Conservation (phyloP, 2,888 invertebrate genomes). For the Polydrusus cervinus region DNA sequence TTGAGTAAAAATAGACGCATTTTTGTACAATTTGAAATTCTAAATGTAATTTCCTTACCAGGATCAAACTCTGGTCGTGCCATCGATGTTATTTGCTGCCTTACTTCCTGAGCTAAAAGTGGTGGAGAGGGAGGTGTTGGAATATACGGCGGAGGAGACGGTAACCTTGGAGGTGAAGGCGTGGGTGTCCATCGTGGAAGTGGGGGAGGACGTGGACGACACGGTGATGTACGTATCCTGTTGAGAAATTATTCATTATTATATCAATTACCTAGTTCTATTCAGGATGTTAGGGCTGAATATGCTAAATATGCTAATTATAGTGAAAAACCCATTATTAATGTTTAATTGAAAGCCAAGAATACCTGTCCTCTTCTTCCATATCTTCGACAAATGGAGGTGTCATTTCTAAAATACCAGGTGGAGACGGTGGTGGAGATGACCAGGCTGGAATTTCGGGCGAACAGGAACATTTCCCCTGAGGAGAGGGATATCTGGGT, state of each 20-base stretch:
- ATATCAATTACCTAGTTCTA: no score
- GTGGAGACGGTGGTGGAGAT: neutral
- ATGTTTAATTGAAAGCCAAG: neutral
- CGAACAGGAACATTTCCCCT: neutral
- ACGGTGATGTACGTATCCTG: slow-evolving; percentile 6
- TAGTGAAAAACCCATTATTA: no score
- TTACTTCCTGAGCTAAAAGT: slow-evolving; percentile 1
- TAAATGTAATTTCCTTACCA: neutral
- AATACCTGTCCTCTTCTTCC: slow-evolving; percentile 11
- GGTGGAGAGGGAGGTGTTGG: slow-evolving; percentile 16
- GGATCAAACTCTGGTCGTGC: slow-evolving; percentile 26
- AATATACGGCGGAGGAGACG: slow-evolving; percentile 3
- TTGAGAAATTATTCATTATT: neutral
- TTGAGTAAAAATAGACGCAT: no score
- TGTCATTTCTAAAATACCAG: neutral
- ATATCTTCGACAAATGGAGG: neutral
- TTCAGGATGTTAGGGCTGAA: no score
- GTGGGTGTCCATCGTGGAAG: neutral
- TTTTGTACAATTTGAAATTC: no score
- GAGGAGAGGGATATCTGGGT: neutral
- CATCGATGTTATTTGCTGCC: slow-evolving; percentile 6
- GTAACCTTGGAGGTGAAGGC: slow-evolving; percentile 4
- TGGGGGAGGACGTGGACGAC: neutral
- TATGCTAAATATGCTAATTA: no score
- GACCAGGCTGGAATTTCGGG: neutral